Evolutionary conservation across 92 coral and sea anemone species (phyloP).

Genomic region (Zoanthus gigantus): DNA sequence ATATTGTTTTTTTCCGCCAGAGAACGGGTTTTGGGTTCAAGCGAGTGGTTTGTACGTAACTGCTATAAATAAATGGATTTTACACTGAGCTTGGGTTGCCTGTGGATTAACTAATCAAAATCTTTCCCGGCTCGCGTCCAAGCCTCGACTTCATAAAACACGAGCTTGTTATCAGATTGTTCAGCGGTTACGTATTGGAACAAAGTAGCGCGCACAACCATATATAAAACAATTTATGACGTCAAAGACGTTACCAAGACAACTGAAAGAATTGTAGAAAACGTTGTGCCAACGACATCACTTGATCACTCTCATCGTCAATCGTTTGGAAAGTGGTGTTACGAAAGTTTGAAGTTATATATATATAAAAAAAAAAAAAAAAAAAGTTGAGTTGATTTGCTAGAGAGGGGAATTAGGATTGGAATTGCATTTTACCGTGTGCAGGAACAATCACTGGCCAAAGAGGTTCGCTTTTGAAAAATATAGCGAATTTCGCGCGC

Average conservation of each 20-base stretch:
- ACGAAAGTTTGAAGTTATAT: too few species aligned
- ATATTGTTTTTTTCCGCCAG: too few species aligned
- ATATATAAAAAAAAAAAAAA: too few species aligned
- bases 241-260: conserved; percentile 31
- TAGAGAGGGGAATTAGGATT: neutral
- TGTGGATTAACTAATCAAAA: too few species aligned
- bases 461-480: neutral
- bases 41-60: too few species aligned
- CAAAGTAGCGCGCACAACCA: conserved; percentile 11
- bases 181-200: conserved; percentile 4
- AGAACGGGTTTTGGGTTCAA: too few species aligned
- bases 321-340: neutral
- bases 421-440: neutral
- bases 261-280: neutral
- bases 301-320: neutral
- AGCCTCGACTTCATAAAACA: too few species aligned
- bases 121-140: too few species aligned
- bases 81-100: too few species aligned
- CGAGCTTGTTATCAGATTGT: too few species aligned
- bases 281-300: conserved; percentile 40
- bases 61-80: too few species aligned
- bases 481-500: conserved; percentile 19
- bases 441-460: neutral
- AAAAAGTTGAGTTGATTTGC: neutral
- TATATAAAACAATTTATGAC: conserved; percentile 12